A percentile compares a stretch with the other conserved stretches of the same genome.
phyloP scores from a whole-genome alignment of 2,888 invertebrate genomes.

The Stenurella melanura region DNA sequence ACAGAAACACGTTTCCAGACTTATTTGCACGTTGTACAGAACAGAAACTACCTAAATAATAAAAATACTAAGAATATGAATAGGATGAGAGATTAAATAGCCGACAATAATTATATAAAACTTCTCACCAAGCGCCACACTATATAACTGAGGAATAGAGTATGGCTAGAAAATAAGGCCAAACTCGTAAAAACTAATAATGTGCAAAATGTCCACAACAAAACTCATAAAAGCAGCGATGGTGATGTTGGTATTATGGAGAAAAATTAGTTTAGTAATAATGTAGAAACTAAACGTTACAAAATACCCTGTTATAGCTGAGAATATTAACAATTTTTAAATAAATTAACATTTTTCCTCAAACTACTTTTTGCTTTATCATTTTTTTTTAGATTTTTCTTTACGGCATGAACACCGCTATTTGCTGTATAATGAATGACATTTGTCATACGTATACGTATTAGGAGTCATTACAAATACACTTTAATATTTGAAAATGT shows the following conservation, averaged over 20 bases:
- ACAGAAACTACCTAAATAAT: no score
- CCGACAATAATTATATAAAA: background rate
- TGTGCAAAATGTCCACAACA: conserved; percentile 52
- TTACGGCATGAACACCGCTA: no score
- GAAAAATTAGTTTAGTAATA: conserved; percentile 47
- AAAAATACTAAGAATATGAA: background rate
- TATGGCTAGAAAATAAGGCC: conserved; percentile 41
- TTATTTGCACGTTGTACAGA: no score
- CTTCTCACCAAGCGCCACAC: background rate
- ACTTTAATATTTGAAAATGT: no score
- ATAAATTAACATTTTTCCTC: background rate
- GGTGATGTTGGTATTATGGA: conserved; percentile 41
- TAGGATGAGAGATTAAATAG: background rate
- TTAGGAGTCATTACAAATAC: no score
- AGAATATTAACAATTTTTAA: background rate
- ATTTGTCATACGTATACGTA: no score
- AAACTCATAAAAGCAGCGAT: conserved; percentile 42
- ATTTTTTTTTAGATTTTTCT: no score
- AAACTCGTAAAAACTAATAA: conserved; percentile 52
- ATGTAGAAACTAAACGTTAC: conserved; percentile 11
- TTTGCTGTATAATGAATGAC: no score
- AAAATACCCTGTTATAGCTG: background rate
- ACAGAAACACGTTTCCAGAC: no score
- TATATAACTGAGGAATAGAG: background rate
- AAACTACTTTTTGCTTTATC: background rate